Percentiles rank a stretch among this genome's conserved stretches.
These are phyloP conservation scores for Sebastes hopkinsi DNA, from an alignment of 2,797 vertebrate species.

Conservation along the genomic window DNA sequence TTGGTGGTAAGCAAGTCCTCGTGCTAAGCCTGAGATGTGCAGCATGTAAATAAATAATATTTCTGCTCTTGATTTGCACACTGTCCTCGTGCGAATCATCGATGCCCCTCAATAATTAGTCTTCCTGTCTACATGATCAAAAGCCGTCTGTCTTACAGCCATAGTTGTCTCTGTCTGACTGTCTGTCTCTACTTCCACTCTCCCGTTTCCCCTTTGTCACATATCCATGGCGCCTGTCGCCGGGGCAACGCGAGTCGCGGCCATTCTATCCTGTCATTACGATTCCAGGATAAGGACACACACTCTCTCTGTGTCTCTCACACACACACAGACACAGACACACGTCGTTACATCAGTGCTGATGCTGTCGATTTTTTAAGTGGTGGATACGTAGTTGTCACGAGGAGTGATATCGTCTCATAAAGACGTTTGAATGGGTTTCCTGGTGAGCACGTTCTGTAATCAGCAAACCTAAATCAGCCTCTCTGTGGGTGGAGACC, in stretches of 20 bases:
- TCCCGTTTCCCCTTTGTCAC: slow-evolving; percentile 67
- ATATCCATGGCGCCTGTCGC: slow-evolving; percentile 82
- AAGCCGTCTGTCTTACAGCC: not conserved
- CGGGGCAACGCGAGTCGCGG: slow-evolving; percentile 75
- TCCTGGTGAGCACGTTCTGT: slow-evolving; percentile 15
- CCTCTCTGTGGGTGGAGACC: slow-evolving; percentile 28
- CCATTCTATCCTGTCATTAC: slow-evolving; percentile 85
- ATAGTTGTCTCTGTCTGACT: slow-evolving; percentile 1
- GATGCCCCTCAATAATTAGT: not conserved
- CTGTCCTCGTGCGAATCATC: not conserved
- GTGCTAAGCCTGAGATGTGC: not conserved
- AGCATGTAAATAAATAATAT: not conserved
- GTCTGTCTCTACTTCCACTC: slow-evolving; percentile 56
- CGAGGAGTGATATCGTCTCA: not conserved
- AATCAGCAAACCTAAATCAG: slow-evolving; percentile 25
- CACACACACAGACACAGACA: not conserved
- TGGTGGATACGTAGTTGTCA: not conserved
- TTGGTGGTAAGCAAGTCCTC: not conserved
- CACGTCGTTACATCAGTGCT: slow-evolving; percentile 16
- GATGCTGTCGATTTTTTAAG: slow-evolving; percentile 19
- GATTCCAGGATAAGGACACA: slow-evolving; percentile 71
- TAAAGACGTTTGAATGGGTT: slow-evolving; percentile 23
- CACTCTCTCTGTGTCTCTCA: not conserved
- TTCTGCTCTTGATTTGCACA: not conserved
- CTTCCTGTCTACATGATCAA: not conserved